Base-by-base conservation (phyloP, 64 coral and sea anemone species). In the Hydrozoanthus tunicans region DNA sequence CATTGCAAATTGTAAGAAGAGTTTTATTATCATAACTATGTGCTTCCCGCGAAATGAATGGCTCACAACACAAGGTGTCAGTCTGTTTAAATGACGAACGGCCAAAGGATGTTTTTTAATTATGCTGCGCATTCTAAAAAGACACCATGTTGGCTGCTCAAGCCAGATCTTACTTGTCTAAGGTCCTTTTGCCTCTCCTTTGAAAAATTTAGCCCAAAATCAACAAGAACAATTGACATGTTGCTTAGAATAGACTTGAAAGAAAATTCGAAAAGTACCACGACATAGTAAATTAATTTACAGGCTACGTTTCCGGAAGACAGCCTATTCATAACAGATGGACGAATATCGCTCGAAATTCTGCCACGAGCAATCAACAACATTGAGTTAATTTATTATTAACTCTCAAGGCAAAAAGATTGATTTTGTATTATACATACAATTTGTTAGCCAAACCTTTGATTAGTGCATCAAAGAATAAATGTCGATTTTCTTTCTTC, bases 41-140 rank as follows among this genome's bases (percentile, higher is more conserved):
- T 32, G 15, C 52, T 53, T 64, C 59, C 59, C 58, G 80, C 61
- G 60, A 82, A 66, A 58, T 82, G 80, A 82, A 82, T 82, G 61
- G 80, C 60, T 63, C 80, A 27, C 27, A 64, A 64, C 12, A 10
- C 24, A 14, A 82, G 80, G 62, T 82, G 80, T 82, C 80, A 65
- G 51, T 43, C 25, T 53, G 80, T 64, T 82, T 17, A 82, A 82
- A 65, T 82, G 80, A 65, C 27, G 59, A 82, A 43, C 61, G 51
- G 6, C 80, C 32, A 27, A 82, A 64, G 6, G 25, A 82, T 82
- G 10, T 65, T 82, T 81, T 82, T 11, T 53, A 64, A 66, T 82
- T 65, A 66, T 52, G 5, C 60, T 5, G 3, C 65, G 26, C 53
- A 53, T 17, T 15, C 25, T 7, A 82, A 82, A 59, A 82, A 82